Conservation (phyloP, 2,113 vertebrate species). For the Grus americana region DNA sequence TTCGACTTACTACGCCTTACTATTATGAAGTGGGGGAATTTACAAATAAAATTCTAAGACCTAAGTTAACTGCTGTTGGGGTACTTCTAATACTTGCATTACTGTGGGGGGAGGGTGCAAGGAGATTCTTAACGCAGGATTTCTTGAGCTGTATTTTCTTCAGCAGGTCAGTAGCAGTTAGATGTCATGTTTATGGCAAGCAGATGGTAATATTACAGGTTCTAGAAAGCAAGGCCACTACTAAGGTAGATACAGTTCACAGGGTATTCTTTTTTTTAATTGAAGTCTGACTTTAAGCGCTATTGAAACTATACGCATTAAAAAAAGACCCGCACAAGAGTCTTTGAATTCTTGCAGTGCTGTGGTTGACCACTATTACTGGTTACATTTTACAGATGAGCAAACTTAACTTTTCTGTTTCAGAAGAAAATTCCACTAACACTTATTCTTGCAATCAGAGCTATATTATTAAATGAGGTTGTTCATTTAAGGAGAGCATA, state of each 20-base stretch:
- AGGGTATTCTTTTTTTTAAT: background rate
- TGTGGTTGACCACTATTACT: background rate
- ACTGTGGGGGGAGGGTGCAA: accelerated
- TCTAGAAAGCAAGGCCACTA: background rate
- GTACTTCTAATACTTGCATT: background rate
- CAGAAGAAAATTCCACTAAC: background rate
- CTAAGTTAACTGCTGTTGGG: background rate
- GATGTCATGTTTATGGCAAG: background rate
- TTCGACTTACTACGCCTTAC: background rate
- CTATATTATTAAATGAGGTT: background rate
- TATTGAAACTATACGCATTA: background rate
- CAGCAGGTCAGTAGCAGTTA: background rate
- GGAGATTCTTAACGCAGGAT: background rate
- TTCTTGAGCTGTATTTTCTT: background rate
- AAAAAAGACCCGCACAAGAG: background rate
- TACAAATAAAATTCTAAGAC: background rate
- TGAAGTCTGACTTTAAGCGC: background rate
- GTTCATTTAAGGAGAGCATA: background rate
- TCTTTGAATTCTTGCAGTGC: background rate
- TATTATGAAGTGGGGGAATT: background rate
- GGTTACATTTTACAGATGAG: background rate
- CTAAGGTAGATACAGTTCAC: background rate
- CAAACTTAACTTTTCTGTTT: background rate
- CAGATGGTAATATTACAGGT: background rate
- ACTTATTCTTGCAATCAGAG: background rate